A percentile compares a stretch with the other conserved stretches of the same genome.
phyloP scores from a whole-genome alignment of 2,113 vertebrate species.

The Alouatta palliata region DNA sequence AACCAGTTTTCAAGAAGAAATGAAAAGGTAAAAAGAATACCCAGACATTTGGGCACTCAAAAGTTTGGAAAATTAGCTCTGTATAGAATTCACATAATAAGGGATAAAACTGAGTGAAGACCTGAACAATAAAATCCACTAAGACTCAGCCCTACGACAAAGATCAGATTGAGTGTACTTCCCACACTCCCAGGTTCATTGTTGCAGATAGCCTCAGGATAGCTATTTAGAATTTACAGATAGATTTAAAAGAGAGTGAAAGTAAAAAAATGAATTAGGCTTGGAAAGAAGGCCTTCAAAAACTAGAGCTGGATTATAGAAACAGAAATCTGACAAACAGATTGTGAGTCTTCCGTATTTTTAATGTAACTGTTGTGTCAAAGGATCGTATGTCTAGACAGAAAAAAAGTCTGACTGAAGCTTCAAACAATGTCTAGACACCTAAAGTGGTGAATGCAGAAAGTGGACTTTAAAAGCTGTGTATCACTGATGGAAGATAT shows the following conservation, averaged over 20 bases:
- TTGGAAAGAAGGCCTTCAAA: background rate
- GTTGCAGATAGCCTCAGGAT: background rate
- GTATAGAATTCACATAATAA: background rate
- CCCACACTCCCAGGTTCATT: rapidly evolving
- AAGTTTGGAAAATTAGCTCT: background rate
- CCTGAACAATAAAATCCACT: background rate
- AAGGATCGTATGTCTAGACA: background rate
- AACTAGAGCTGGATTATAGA: background rate
- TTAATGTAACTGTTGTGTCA: background rate
- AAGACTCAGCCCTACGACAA: background rate
- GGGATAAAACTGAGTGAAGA: background rate
- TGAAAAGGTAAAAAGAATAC: background rate
- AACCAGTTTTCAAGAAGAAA: background rate
- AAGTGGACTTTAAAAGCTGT: background rate
- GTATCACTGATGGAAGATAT: background rate
- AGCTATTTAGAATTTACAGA: background rate
- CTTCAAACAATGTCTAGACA: background rate
- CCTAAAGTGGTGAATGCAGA: background rate
- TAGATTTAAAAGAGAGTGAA: background rate
- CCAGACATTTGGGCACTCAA: background rate
- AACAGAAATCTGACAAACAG: background rate
- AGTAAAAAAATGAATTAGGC: background rate
- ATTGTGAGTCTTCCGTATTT: background rate
- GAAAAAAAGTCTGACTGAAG: background rate
- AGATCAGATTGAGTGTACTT: background rate